A percentile compares a stretch with the other conserved stretches of the same genome.
Evolutionary conservation across 2,113 vertebrate species (phyloP).

Genomic region (Corynorhinus townsendii): DNA sequence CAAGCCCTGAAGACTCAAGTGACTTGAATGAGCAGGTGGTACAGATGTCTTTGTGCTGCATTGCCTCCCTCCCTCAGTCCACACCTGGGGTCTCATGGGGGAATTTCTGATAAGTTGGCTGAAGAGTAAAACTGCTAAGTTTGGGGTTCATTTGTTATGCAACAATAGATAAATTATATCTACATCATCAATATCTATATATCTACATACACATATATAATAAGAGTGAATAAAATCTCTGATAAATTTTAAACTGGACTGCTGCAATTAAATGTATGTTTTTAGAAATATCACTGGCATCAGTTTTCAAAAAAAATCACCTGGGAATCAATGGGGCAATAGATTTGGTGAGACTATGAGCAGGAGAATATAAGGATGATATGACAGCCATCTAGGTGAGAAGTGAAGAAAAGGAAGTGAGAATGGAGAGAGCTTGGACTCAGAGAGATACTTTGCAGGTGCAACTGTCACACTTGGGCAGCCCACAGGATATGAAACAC

Average conservation of each 20-base stretch:
- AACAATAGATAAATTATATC: not conserved
- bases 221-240: not conserved
- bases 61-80: not conserved
- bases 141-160: not conserved
- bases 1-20: not conserved
- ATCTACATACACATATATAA: too few relatives aligned
- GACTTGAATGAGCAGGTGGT: not conserved
- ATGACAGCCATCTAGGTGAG: not conserved
- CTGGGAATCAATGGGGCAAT: not conserved
- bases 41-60: not conserved
- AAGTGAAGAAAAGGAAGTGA: not conserved
- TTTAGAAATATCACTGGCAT: not conserved
- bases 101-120: not conserved
- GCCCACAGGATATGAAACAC: not conserved
- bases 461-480: not conserved
- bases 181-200: not conserved
- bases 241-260: not conserved
- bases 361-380: not conserved
- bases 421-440: not conserved
- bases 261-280: not conserved
- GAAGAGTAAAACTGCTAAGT: not conserved
- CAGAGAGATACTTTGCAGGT: not conserved
- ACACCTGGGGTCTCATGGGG: not conserved
- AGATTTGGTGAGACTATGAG: not conserved
- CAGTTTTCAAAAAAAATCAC: not conserved